A percentile compares a stretch with the other conserved stretches of the same genome.
These are phyloP conservation scores for Torymus tubicola DNA, from an alignment of 2,888 invertebrate genomes.

Conservation along the genomic window DNA sequence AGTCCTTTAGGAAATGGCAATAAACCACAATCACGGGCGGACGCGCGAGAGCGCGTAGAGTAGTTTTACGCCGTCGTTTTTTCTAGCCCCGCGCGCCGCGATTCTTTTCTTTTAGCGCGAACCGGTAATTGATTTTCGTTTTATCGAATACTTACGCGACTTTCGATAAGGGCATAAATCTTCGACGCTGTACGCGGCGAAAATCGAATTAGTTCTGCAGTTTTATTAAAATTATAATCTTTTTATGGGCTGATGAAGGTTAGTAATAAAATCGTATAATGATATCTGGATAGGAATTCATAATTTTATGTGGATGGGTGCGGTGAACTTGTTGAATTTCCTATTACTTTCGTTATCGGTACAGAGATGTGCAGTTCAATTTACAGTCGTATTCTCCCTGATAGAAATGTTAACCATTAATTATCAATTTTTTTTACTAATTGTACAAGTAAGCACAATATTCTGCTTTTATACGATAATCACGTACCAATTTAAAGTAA, in stretches of 20 bases:
- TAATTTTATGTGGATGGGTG: not conserved
- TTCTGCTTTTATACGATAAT: too few species aligned
- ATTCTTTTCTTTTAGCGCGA: not conserved
- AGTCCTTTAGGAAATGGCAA: slow-evolving; percentile 56
- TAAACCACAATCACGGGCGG: slow-evolving; percentile 54
- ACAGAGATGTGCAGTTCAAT: too few species aligned
- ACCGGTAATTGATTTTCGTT: slow-evolving; percentile 42
- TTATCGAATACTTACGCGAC: slow-evolving; percentile 33
- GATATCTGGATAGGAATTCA: not conserved
- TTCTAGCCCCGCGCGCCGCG: slow-evolving; percentile 7
- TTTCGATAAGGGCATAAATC: not conserved
- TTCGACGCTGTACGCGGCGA: too few species aligned
- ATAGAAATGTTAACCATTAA: too few species aligned
- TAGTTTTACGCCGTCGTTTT: slow-evolving; percentile 3
- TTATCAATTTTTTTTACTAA: too few species aligned
- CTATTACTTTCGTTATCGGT: too few species aligned
- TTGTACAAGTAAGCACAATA: too few species aligned
- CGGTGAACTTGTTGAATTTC: too few species aligned
- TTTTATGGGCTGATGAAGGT: not conserved
- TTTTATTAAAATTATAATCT: slow-evolving; percentile 17
- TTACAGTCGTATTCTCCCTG: too few species aligned
- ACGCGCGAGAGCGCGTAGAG: slow-evolving; percentile 17
- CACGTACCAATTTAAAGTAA: too few species aligned
- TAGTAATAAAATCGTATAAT: not conserved
- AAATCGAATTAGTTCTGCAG: too few species aligned